Evolutionary conservation across 2,888 invertebrate species (phyloP).

Genomic region (Andrena dorsata): DNA sequence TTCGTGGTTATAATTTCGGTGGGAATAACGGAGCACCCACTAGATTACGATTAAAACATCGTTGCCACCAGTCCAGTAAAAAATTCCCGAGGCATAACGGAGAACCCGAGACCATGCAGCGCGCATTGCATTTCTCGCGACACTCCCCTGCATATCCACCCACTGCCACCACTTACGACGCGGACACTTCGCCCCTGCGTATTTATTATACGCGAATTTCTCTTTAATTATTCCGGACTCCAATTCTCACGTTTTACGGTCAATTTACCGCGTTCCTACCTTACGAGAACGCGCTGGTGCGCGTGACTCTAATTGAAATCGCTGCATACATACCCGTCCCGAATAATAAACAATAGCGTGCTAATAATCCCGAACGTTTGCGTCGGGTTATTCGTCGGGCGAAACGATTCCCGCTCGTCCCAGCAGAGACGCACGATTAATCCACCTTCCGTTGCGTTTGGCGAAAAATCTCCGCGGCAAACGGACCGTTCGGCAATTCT

Average conservation of each 20-base stretch:
- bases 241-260: slow-evolving; percentile 5
- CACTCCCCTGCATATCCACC: not conserved
- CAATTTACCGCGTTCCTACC: not conserved
- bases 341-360: not conserved
- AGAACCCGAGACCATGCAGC: too few species aligned
- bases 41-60: not conserved
- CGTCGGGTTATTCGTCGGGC: not conserved
- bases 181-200: not conserved
- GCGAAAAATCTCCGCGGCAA: not conserved
- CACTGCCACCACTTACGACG: not conserved
- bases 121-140: too few species aligned
- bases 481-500: not conserved
- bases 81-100: too few species aligned
- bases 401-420: not conserved
- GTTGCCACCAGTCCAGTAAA: not conserved
- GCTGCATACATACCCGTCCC: not conserved
- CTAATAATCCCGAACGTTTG: not conserved
- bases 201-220: not conserved
- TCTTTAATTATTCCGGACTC: not conserved
- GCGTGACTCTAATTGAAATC: not conserved
- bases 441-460: not conserved
- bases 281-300: not conserved
- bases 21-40: too few species aligned
- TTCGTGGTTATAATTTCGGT: not conserved
- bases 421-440: not conserved